phyloP scores from a whole-genome alignment of 1,140 invertebrate species.

The Bombus turneri region DNA sequence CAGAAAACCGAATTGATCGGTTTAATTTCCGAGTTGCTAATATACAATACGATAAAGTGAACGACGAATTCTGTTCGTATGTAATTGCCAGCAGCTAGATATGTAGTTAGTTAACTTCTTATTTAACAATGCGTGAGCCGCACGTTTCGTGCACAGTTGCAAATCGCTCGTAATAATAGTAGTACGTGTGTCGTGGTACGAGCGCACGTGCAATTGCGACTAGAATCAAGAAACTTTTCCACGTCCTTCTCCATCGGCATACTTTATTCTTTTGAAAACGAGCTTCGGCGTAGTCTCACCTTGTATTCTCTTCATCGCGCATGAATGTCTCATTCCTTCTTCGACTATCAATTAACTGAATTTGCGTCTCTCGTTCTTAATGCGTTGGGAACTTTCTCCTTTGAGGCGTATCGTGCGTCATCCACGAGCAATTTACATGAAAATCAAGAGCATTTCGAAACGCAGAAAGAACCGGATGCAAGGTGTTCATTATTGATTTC shows the following conservation, averaged over 20 bases:
- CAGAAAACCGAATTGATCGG: not conserved
- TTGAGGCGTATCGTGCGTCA: not conserved
- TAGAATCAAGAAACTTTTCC: conserved; percentile 60
- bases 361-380: not conserved
- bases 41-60: not conserved
- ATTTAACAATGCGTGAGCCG: conserved; percentile 49
- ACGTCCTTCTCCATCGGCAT: conserved; percentile 57
- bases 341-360: not conserved
- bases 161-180: conserved; percentile 53
- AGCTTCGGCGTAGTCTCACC: not conserved
- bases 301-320: not conserved
- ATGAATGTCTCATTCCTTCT: not conserved
- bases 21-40: not conserved
- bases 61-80: not conserved
- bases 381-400: conserved; percentile 6
- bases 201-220: conserved; percentile 50
- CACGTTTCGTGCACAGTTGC: conserved; percentile 39
- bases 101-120: conserved; percentile 24
- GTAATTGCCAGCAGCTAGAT: not conserved
- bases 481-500: not conserved
- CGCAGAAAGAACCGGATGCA: conserved; percentile 25
- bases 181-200: not conserved
- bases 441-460: conserved; percentile 12
- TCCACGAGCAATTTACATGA: conserved; percentile 25
- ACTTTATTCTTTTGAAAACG: conserved; percentile 32